Evolutionary conservation across 1,140 invertebrate genomes (phyloP).

Genomic region (Halictus rubicundus): DNA sequence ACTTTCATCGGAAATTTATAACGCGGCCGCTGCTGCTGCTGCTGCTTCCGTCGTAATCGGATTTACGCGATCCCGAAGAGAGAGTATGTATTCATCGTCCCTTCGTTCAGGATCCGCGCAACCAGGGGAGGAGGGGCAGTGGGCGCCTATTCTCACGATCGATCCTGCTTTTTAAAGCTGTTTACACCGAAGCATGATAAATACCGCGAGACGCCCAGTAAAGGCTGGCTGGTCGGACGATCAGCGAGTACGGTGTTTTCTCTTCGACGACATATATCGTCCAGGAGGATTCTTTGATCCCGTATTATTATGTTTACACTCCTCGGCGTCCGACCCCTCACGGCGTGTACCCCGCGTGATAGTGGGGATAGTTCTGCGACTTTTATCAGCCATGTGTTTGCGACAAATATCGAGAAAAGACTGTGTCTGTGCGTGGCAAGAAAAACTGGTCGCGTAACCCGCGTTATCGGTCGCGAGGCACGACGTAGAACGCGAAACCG

Average conservation of each 20-base stretch:
- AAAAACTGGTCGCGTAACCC: not conserved
- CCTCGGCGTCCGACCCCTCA: too few relatives aligned
- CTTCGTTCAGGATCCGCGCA: not conserved
- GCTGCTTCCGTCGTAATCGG: conserved; percentile 52
- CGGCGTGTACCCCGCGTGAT: too few relatives aligned
- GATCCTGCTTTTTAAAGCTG: conserved; percentile 31
- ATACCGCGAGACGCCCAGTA: not conserved
- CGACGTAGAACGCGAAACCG: not conserved
- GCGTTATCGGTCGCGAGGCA: not conserved
- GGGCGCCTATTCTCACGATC: conserved; percentile 26
- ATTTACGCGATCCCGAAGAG: conserved; percentile 50
- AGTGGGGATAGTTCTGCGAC: too few relatives aligned
- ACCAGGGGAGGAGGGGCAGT: not conserved
- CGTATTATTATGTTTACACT: too few relatives aligned
- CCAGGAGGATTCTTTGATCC: too few relatives aligned
- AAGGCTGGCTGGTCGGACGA: too few relatives aligned
- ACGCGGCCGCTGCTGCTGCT: too few relatives aligned
- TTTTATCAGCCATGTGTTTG: too few relatives aligned
- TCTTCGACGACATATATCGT: too few relatives aligned
- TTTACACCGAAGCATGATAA: conserved; percentile 23
- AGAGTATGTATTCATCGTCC: conserved; percentile 8
- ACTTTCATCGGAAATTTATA: conserved; percentile 58
- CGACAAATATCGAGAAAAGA: too few relatives aligned
- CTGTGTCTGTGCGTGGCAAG: too few relatives aligned
- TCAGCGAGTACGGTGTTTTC: too few relatives aligned